Evolutionary conservation across 2,888 invertebrate genomes (phyloP).

Genomic region (Idaea biselata): DNA sequence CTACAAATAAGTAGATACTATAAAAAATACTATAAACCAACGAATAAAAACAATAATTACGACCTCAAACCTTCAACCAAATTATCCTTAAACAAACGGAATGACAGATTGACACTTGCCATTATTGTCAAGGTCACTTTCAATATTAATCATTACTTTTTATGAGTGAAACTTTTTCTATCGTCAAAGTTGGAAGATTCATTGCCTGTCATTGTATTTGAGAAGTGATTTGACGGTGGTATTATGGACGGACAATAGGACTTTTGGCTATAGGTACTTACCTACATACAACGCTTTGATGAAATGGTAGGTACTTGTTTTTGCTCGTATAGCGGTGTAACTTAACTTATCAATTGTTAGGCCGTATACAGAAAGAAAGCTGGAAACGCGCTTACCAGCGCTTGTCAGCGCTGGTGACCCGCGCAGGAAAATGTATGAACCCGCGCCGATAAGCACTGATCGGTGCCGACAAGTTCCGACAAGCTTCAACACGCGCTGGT

Average conservation of each 20-base stretch:
- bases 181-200: constrained; percentile 50
- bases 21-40: no score
- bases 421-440: no score
- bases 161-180: constrained; percentile 42
- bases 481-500: no score
- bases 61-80: background rate
- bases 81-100: background rate
- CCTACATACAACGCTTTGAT: background rate
- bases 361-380: background rate
- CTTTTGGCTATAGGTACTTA: background rate
- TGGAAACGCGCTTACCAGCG: no score
- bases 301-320: background rate
- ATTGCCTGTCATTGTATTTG: constrained; percentile 42
- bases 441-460: no score
- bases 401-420: no score
- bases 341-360: background rate
- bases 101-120: background rate
- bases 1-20: no score
- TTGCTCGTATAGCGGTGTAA: background rate
- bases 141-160: constrained; percentile 32
- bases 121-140: constrained; percentile 12
- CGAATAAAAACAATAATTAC: background rate
- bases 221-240: constrained; percentile 39
- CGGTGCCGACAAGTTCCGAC: no score
- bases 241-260: background rate